Base-by-base conservation (phyloP, 2,113 vertebrate species). In the Uropsilus gracilis region DNA sequence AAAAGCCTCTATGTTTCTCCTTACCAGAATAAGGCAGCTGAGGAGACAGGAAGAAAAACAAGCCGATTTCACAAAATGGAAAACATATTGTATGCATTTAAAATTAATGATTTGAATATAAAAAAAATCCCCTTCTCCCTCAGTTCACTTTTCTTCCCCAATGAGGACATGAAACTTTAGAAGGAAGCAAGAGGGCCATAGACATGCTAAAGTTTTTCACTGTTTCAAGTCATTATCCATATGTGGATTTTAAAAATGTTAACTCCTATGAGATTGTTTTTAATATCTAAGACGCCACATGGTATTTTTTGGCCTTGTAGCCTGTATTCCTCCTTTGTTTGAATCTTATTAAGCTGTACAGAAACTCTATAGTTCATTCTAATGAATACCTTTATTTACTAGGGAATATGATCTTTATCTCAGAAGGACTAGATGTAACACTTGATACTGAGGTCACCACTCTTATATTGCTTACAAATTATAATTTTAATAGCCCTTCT, bases 171-270 rank as follows among this genome's bases (percentile, higher is more conserved):
- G 91, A 95, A 95, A 94, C 82, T 96, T 95, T 78, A 94, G 87
- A 93, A 87, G 78, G 93, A 88, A 50, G 66, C 90, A 37, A 92
- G 92, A 95, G 97, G 34, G 86, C 50, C n/a, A 2, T 96, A 90
- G 77, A 78, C 30, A 85, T 69, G 64, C 92, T 90, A 92, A 95
- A 84, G 37, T 90, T 94, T 96, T 88, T 68, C 57, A 59, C 82
- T 73, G 57, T 87, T 94, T 26, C 81, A 94, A 96, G 90, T 86
- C 92, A 95, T 95, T 95, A 90, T 92, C 95, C 95, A 86, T 90
- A 90, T 95, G 97, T 96, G 89, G 34, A 88, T 94, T 94, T 95
- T 90, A 69, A 95, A 92, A 95, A 42, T 42, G 50, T 92, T 89
- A 95, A 82, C 73, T 90, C 86, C 77, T 94, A 9, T 82, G 89